Conservation (phyloP, 1,140 invertebrate species). For the Drosophila oshimai region DNA sequence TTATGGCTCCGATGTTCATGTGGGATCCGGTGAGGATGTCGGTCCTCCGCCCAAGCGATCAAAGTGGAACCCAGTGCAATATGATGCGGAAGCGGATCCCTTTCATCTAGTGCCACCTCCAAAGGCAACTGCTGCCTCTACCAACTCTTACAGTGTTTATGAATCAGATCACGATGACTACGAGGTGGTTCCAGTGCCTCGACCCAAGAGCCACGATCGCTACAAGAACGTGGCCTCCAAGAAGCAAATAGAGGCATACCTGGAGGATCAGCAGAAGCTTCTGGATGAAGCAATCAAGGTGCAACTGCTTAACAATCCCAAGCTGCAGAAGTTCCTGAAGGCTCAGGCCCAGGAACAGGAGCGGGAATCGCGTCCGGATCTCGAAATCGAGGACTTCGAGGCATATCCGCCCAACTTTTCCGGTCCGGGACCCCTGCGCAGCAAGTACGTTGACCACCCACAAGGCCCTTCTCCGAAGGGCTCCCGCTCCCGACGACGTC, state of each 20-base stretch:
- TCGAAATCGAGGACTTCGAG: slow-evolving; percentile 66
- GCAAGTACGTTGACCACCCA: slow-evolving; percentile 39
- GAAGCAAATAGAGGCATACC: slow-evolving; percentile 73
- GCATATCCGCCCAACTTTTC: slow-evolving; percentile 60
- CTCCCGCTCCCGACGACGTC: slow-evolving; percentile 39
- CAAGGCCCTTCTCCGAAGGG: slow-evolving; percentile 25
- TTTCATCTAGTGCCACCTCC: slow-evolving; percentile 72
- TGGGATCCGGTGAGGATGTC: slow-evolving; percentile 28
- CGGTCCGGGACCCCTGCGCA: slow-evolving; percentile 42
- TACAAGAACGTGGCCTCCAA: slow-evolving; percentile 76
- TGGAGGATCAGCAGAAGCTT: slow-evolving; percentile 75
- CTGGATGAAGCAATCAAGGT: slow-evolving; percentile 73
- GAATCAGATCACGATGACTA: slow-evolving; percentile 70
- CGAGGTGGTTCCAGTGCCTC: slow-evolving; percentile 43
- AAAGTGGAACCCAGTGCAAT: slow-evolving; percentile 58
- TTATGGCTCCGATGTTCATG: slow-evolving; percentile 10
- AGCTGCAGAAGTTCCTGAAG: slow-evolving; percentile 73
- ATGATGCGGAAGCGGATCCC: slow-evolving; percentile 61
- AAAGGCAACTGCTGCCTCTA: slow-evolving; percentile 43
- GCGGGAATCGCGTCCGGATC: slow-evolving; percentile 56
- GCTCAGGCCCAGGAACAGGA: slow-evolving; percentile 49
- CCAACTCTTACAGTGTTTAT: slow-evolving; percentile 64
- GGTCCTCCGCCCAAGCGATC: slow-evolving; percentile 51
- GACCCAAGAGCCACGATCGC: slow-evolving; percentile 49
- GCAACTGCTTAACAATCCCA: slow-evolving; percentile 70